These are phyloP conservation scores for Oophaga sylvatica DNA, from an alignment of 2,797 vertebrate species.

Conservation along the genomic window DNA sequence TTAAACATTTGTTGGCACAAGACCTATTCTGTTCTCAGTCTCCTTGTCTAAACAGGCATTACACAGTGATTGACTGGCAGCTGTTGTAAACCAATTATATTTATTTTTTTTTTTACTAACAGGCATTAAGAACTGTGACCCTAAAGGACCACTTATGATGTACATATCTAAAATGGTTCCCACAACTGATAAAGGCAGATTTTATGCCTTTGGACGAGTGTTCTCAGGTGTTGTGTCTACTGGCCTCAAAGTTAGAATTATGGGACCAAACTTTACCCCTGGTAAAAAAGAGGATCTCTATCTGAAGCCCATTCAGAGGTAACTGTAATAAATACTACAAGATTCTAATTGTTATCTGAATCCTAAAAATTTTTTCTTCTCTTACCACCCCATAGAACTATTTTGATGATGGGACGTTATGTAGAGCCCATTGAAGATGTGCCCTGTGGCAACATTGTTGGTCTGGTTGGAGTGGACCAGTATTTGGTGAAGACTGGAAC, in stretches of 20 bases:
- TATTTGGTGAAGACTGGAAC: constrained; percentile 93
- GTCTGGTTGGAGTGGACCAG: constrained; percentile 93
- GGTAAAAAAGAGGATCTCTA: constrained; percentile 97
- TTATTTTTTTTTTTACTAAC: not conserved
- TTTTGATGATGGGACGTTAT: constrained; percentile 96
- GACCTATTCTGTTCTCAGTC: too few relatives aligned
- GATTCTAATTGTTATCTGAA: too few relatives aligned
- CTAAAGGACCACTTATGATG: constrained; percentile 93
- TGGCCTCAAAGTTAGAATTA: constrained; percentile 92
- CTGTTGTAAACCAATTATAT: too few relatives aligned
- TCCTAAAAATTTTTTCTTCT: too few relatives aligned
- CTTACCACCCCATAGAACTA: constrained; percentile 73
- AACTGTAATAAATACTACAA: constrained; percentile 30
- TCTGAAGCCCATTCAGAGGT: constrained; percentile 96
- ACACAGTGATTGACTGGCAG: too few relatives aligned
- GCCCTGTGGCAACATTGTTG: constrained; percentile 94
- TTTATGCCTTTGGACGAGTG: constrained; percentile 94
- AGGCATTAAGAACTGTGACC: constrained; percentile 96
- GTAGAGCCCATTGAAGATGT: constrained; percentile 95
- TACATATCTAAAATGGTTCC: constrained; percentile 99
- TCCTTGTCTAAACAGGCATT: too few relatives aligned
- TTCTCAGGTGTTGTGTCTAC: constrained; percentile 91
- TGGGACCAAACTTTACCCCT: constrained; percentile 94
- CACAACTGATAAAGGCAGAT: constrained; percentile 91
- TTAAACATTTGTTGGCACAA: too few relatives aligned